Base-by-base conservation (phyloP, 2,113 vertebrate genomes). In the Gymnorhina tibicen region DNA sequence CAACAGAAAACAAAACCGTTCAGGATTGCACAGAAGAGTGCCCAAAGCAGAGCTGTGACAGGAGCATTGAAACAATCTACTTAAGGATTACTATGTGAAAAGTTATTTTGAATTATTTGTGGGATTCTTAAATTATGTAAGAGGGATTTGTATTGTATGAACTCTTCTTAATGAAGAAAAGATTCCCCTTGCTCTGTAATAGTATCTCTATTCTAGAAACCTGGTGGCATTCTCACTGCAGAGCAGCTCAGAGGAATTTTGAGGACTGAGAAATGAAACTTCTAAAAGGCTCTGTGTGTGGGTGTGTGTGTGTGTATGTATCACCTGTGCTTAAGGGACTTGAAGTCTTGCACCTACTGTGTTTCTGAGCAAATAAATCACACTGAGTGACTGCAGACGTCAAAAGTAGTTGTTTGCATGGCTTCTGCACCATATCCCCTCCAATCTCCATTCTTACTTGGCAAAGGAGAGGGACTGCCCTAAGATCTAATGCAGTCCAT, bases 361-460 rank as follows among this genome's bases (percentile, higher is more conserved):
- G 41, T 91, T 83, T 91, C 84, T 70, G 9, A 32, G 46, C 44
- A 86, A 92, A 95, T 83, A 91, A 94, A 93, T 88, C 44, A 50
- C 73, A 55, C 1, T 28, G 79, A 86, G 32, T 76, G 75, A 53
- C 11, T 92, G 35, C 59, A 62, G 3, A 46, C 39, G 52, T 66
- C 55, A 72, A 74, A 74, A 87, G 55, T 27, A 86, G 53, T 60
- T 79, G 63, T 86, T 93, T 75, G 39, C 58, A 63, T 21, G 66
- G 24, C 3, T 5, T 85, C 77, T 93, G 73, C 42, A 63, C 42
- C 16, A 11, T 17, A 32, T 64, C 46, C 81, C 39, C 26, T 96
- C 72, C 75, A 50, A 47, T 59, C 62, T 79, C 18, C 30, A 8
- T 67, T 28, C 60, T 87, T 22, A 59, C 39, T 39, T 23, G 52